Evolutionary conservation across 2,113 vertebrate genomes (phyloP).

Genomic region (Pachypanchax playfairii): DNA sequence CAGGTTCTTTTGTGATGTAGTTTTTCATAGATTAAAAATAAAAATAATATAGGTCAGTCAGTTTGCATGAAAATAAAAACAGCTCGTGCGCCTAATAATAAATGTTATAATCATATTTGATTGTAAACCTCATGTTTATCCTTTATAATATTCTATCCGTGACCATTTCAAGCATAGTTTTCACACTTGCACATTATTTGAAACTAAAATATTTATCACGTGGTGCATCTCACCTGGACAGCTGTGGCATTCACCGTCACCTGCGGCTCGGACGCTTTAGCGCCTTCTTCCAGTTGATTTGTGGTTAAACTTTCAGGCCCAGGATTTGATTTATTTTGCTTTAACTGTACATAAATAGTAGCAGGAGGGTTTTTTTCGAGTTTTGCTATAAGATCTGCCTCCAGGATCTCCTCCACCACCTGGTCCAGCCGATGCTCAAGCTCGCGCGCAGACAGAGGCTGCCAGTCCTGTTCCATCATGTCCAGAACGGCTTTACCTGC

Average conservation of each 20-base stretch:
- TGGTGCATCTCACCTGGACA: conserved; percentile 63
- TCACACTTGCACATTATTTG: too few relatives aligned
- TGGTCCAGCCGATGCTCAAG: conserved; percentile 79
- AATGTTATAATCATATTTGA: too few relatives aligned
- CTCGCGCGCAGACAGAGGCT: conserved; percentile 73
- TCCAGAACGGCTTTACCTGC: conserved; percentile 74
- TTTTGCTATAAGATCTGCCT: conserved; percentile 64
- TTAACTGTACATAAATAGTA: conserved; percentile 17
- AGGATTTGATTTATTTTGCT: conserved; percentile 16
- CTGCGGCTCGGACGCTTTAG: not conserved
- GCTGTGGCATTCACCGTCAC: conserved; percentile 35
- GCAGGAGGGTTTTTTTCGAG: conserved; percentile 22
- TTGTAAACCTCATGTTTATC: too few relatives aligned
- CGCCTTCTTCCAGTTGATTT: not conserved
- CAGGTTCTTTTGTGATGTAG: too few relatives aligned
- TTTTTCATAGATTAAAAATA: too few relatives aligned
- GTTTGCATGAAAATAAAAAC: too few relatives aligned
- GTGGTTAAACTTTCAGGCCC: conserved; percentile 3
- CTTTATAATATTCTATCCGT: too few relatives aligned
- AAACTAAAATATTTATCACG: too few relatives aligned
- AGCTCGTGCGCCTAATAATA: too few relatives aligned
- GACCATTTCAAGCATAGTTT: too few relatives aligned
- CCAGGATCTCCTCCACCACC: conserved; percentile 75
- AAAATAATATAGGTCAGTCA: too few relatives aligned
- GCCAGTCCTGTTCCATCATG: conserved; percentile 76